Conservation (phyloP, 2,113 vertebrate species). For the Carettochelys insculpta region DNA sequence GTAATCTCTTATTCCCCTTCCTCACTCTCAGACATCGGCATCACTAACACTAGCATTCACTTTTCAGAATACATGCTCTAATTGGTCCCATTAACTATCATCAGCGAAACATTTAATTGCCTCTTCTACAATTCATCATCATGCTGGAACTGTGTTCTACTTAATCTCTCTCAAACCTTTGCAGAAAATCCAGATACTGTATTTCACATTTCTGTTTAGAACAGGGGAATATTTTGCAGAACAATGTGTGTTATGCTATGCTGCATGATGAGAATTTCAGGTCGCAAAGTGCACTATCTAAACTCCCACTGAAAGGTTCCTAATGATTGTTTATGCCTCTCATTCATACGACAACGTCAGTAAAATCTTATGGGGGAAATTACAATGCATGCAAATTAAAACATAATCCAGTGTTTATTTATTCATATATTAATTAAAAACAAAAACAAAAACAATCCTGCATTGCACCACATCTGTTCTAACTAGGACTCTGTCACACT, state of each 20-base stretch:
- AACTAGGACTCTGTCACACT: constrained; percentile 13
- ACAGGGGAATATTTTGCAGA: constrained; percentile 35
- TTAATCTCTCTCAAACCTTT: constrained; percentile 46
- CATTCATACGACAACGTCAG: constrained; percentile 17
- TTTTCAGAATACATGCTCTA: constrained; percentile 45
- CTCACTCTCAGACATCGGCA: background rate
- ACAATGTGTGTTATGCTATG: constrained; percentile 8
- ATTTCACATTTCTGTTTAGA: constrained; percentile 39
- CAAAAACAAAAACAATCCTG: constrained; percentile 55
- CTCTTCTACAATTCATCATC: constrained; percentile 47
- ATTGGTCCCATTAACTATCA: constrained; percentile 48
- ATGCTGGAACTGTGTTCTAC: constrained; percentile 26
- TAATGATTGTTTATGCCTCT: constrained; percentile 10
- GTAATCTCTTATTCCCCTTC: background rate
- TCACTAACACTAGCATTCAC: background rate
- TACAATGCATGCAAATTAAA: constrained; percentile 29
- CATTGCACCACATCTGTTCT: constrained; percentile 20
- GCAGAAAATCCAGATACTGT: constrained; percentile 19
- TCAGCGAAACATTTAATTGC: constrained; percentile 56
- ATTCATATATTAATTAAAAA: background rate
- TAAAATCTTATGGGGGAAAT: constrained; percentile 48
- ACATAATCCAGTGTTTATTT: constrained; percentile 44
- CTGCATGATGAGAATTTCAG: constrained; percentile 49
- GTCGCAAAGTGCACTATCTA: constrained; percentile 18
- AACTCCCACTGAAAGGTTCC: constrained; percentile 47